phyloP scores from a whole-genome alignment of 2,888 invertebrate genomes.

The Scrobipalpa atriplicella region DNA sequence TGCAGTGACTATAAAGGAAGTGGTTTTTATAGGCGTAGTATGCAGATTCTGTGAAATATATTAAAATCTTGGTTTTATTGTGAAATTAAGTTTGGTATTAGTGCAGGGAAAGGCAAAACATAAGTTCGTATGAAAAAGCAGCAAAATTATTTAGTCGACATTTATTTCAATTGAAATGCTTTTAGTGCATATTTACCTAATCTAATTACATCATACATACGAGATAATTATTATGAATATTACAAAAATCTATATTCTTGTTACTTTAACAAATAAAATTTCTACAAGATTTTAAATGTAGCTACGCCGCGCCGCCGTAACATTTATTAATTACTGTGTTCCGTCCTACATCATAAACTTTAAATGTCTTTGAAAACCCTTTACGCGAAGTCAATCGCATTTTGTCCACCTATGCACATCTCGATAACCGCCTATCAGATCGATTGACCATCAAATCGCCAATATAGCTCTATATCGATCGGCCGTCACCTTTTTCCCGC shows the following conservation, averaged over 20 bases:
- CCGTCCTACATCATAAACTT: not conserved
- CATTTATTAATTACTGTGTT: not conserved
- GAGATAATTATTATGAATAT: too few species aligned
- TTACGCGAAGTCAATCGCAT: conserved; percentile 1
- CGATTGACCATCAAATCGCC: conserved; percentile 18
- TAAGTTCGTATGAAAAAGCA: too few species aligned
- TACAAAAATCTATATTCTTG: too few species aligned
- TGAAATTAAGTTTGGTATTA: too few species aligned
- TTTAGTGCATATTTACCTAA: too few species aligned
- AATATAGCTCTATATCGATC: conserved; percentile 18
- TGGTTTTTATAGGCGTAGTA: not conserved
- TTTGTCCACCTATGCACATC: conserved; percentile 10
- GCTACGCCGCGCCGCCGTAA: too few species aligned
- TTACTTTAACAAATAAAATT: too few species aligned
- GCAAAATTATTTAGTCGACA: too few species aligned
- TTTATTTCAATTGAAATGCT: too few species aligned
- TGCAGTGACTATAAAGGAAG: not conserved
- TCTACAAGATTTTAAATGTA: not conserved
- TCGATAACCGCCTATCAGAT: conserved; percentile 2
- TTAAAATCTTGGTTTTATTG: too few species aligned
- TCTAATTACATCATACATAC: too few species aligned
- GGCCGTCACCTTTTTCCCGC: conserved; percentile 21
- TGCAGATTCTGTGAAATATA: not conserved
- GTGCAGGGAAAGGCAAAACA: too few species aligned
- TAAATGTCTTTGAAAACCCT: conserved; percentile 1